These are phyloP conservation scores for Mus spretus DNA, from an alignment of 2,797 vertebrate species.

Conservation along the genomic window DNA sequence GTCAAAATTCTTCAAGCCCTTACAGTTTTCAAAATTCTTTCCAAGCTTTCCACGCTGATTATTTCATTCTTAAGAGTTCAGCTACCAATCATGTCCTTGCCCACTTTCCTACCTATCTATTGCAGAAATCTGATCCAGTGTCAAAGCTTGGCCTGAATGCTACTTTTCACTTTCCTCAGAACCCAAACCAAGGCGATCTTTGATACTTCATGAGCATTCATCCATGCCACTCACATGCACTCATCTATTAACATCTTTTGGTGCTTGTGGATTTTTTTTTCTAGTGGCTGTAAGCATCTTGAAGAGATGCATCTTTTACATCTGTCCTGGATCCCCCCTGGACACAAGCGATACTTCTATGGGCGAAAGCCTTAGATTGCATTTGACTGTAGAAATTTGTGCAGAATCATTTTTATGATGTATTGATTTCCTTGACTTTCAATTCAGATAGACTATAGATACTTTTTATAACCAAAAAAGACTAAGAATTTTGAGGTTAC, in stretches of 20 bases:
- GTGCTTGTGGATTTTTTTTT: slow-evolving; percentile 29
- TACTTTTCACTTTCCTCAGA: neutral
- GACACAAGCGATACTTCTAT: neutral
- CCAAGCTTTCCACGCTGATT: neutral
- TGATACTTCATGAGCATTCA: slow-evolving; percentile 45
- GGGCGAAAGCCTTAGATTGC: neutral
- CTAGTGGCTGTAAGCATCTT: neutral
- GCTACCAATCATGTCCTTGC: neutral
- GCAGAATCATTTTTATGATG: neutral
- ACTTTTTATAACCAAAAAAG: slow-evolving; percentile 7
- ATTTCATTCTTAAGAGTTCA: neutral
- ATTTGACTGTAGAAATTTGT: slow-evolving; percentile 6
- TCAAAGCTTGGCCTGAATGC: neutral
- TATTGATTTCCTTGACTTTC: neutral
- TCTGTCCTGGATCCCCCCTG: neutral
- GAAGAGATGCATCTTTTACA: neutral
- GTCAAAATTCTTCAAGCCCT: neutral
- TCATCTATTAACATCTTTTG: slow-evolving; percentile 44
- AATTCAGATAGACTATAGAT: neutral
- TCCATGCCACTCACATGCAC: neutral
- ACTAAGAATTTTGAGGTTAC: neutral
- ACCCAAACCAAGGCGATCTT: neutral
- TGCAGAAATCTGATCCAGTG: neutral
- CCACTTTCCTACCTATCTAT: neutral
- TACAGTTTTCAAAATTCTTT: slow-evolving; percentile 37